Evolutionary conservation across 2,113 vertebrate genomes (phyloP).

Genomic region (Odontesthes bonariensis): DNA sequence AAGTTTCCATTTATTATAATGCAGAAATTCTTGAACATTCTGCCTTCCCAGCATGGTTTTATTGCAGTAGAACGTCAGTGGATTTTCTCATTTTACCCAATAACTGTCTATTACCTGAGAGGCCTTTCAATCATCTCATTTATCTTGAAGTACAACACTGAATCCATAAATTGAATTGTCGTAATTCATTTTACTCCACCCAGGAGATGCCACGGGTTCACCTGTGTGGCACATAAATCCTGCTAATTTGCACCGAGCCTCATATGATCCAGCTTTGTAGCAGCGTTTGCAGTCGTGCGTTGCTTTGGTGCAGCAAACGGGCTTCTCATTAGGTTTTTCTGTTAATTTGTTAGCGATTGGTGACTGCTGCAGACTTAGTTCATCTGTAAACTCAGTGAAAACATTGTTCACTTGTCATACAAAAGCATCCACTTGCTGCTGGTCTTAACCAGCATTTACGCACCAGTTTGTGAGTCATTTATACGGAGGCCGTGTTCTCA

Average conservation of each 20-base stretch:
- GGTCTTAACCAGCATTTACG: background rate
- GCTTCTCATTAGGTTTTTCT: background rate
- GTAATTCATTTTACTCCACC: background rate
- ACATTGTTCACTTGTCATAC: constrained; percentile 10
- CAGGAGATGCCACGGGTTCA: fast-evolving
- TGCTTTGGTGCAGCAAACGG: fast-evolving
- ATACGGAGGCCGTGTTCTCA: background rate
- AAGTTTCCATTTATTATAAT: no score
- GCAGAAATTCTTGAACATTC: no score
- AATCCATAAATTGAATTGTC: background rate
- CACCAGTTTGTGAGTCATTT: background rate
- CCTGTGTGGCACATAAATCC: background rate
- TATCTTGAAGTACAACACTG: background rate
- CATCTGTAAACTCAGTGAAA: background rate
- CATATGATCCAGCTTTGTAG: background rate
- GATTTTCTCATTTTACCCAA: no score
- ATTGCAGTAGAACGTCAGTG: no score
- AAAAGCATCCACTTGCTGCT: background rate
- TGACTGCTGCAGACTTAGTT: background rate
- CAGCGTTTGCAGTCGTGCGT: background rate
- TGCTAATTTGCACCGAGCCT: background rate
- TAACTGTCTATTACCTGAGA: no score
- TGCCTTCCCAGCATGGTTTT: no score
- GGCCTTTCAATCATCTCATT: background rate
- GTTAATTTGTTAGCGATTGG: background rate